Percentiles rank a stretch among this genome's conserved stretches.
phyloP scores from a whole-genome alignment of 2,888 invertebrate species.

The Temnothorax unifasciatus region DNA sequence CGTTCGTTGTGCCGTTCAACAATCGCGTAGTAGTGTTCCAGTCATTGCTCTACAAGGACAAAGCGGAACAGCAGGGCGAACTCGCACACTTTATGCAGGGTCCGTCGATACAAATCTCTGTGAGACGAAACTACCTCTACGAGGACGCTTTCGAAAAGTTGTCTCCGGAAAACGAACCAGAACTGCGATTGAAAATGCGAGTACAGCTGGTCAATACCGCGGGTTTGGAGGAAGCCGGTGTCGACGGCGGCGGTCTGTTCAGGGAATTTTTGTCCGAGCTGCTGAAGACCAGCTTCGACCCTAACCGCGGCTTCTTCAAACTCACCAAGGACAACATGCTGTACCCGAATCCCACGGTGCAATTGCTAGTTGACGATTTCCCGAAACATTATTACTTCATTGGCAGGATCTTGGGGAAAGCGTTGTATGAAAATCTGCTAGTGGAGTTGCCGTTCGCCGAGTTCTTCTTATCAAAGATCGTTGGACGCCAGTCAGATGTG shows the following conservation, averaged over 20 bases:
- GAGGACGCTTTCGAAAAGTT: constrained; percentile 99
- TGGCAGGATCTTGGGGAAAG: constrained; percentile 97
- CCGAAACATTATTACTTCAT: constrained; percentile 96
- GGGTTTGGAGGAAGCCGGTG: constrained; percentile 97
- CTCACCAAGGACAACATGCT: constrained; percentile 96
- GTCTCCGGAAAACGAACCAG: constrained; percentile 95
- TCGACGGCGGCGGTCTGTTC: constrained; percentile 99
- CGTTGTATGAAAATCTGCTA: constrained; percentile 97
- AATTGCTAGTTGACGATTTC: constrained; percentile 94
- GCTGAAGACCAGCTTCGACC: constrained; percentile 98
- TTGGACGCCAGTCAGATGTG: constrained; percentile 92
- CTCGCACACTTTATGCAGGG: constrained; percentile 92
- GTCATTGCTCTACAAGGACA: constrained; percentile 89
- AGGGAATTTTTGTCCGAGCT: constrained; percentile 98
- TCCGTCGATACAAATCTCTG: constrained; percentile 91
- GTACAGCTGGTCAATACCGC: constrained; percentile 96
- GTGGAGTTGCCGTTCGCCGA: constrained; percentile 98
- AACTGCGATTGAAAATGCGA: constrained; percentile 94
- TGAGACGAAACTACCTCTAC: constrained; percentile 97
- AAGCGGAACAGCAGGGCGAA: constrained; percentile 92
- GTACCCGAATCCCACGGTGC: constrained; percentile 98
- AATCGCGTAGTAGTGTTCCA: constrained; percentile 95
- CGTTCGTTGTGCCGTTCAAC: constrained; percentile 97
- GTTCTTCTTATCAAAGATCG: constrained; percentile 96
- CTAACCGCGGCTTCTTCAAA: constrained; percentile 97